phyloP scores from a whole-genome alignment of 2,888 invertebrate species.

The Eurois occulta region DNA sequence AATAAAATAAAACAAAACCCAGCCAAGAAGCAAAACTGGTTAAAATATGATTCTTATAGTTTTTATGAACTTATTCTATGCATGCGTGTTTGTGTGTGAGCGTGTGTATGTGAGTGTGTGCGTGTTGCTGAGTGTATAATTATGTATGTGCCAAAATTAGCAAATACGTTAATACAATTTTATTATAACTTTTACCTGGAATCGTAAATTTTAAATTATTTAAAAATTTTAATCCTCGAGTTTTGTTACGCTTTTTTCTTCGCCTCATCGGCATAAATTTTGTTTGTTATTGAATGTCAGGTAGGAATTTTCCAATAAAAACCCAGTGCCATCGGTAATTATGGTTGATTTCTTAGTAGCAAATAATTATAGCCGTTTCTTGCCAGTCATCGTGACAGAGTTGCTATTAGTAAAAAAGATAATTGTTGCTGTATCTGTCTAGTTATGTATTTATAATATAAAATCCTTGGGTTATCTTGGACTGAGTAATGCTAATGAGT shows the following conservation, averaged over 20 bases:
- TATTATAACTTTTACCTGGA: not conserved
- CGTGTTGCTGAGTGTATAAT: too few relatives aligned
- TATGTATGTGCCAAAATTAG: too few relatives aligned
- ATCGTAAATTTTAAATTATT: too few relatives aligned
- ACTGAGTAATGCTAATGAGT: constrained; percentile 63
- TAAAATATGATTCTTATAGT: too few relatives aligned
- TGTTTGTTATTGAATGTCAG: constrained; percentile 36
- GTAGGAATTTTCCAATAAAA: constrained; percentile 62
- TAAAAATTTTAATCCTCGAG: not conserved
- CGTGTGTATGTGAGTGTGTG: too few relatives aligned
- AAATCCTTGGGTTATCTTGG: constrained; percentile 46
- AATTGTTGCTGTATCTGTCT: constrained; percentile 37
- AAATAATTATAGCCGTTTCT: constrained; percentile 58
- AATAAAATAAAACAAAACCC: too few relatives aligned
- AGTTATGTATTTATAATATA: constrained; percentile 52
- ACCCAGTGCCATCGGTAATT: constrained; percentile 51
- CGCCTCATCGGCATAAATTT: constrained; percentile 5
- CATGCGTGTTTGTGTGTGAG: too few relatives aligned
- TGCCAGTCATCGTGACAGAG: constrained; percentile 61
- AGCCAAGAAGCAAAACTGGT: too few relatives aligned
- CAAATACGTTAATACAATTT: too few relatives aligned
- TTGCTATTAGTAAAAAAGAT: constrained; percentile 56
- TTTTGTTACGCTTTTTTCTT: not conserved
- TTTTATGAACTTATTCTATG: too few relatives aligned
- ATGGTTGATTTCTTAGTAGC: constrained; percentile 53